These are phyloP conservation scores for Clarias platycephalus DNA, from an alignment of 2,797 vertebrate genomes.

Conservation along the genomic window DNA sequence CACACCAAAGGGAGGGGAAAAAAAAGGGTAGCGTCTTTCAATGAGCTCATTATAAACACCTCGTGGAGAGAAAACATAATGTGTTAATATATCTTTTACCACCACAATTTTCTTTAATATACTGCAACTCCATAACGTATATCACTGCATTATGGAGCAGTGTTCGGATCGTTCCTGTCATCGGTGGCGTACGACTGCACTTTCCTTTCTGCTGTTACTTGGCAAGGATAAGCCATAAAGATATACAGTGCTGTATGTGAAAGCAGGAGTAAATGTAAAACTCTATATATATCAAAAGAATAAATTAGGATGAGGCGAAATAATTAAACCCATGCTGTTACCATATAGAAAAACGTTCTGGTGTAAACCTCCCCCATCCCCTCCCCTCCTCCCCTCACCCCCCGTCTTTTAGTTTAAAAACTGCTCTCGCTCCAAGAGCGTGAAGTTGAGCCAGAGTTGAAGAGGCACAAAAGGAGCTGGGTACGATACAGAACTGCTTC, in stretches of 20 bases:
- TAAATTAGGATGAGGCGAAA: slow-evolving; percentile 30
- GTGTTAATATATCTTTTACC: slow-evolving; percentile 33
- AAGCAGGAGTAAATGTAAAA: slow-evolving; percentile 6
- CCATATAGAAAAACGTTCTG: neutral
- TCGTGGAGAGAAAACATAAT: slow-evolving; percentile 11
- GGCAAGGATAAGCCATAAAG: neutral
- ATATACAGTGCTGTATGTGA: slow-evolving; percentile 1
- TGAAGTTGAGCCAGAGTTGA: slow-evolving; percentile 79
- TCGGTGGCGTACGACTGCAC: neutral
- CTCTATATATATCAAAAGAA: slow-evolving; percentile 28
- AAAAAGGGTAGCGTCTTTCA: neutral
- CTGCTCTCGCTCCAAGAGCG: slow-evolving; percentile 63
- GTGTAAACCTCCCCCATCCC: neutral
- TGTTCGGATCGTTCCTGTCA: neutral
- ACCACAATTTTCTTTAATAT: neutral
- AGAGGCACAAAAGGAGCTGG: slow-evolving; percentile 70
- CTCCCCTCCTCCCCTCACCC: neutral
- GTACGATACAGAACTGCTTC: slow-evolving; percentile 69
- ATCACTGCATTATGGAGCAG: neutral
- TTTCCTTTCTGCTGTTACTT: neutral
- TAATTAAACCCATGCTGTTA: slow-evolving; percentile 26
- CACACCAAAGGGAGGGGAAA: neutral
- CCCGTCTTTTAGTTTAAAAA: slow-evolving; percentile 55
- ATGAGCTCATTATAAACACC: slow-evolving; percentile 36
- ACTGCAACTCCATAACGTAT: slow-evolving; percentile 1